phyloP scores from a whole-genome alignment of 2,797 vertebrate genomes.

The Arrhamphus sclerolepis region DNA sequence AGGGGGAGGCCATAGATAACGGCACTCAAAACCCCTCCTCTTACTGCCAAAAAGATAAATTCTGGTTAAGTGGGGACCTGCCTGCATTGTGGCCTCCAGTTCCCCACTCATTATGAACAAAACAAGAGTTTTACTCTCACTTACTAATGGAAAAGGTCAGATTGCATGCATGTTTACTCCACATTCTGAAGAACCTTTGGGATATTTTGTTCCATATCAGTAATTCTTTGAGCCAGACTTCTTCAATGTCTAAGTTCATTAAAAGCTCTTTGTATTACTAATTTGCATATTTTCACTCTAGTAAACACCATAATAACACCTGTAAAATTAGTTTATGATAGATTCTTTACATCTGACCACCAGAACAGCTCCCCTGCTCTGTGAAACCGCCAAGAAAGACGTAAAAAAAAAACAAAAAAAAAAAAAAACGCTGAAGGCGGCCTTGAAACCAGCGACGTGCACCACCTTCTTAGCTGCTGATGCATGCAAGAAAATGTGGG shows the following conservation, averaged over 20 bases:
- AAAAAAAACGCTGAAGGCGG: conserved; percentile 59
- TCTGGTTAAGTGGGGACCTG: conserved; percentile 87
- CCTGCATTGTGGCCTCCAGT: conserved; percentile 80
- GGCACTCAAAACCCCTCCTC: conserved; percentile 82
- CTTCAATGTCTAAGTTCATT: conserved; percentile 39
- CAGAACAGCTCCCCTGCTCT: conserved; percentile 12
- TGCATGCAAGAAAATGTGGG: conserved; percentile 81
- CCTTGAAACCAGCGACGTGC: conserved; percentile 60
- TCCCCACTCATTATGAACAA: conserved; percentile 82
- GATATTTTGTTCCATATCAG: conserved; percentile 28
- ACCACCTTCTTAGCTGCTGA: conserved; percentile 81
- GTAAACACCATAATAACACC: neutral
- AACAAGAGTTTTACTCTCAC: conserved; percentile 81
- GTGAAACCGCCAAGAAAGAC: conserved; percentile 30
- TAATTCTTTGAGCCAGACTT: conserved; percentile 17
- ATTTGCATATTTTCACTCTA: neutral
- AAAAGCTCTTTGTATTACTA: neutral
- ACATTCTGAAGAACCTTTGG: conserved; percentile 51
- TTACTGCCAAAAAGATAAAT: conserved; percentile 88
- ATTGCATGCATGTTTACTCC: conserved; percentile 41
- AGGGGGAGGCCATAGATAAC: conserved; percentile 88
- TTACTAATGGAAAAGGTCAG: conserved; percentile 81
- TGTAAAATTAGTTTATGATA: conserved; percentile 12
- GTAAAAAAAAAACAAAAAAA: conserved; percentile 34
- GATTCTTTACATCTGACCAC: conserved; percentile 52